phyloP scores from a whole-genome alignment of 2,113 vertebrate species.

The Hipposideros armiger region DNA sequence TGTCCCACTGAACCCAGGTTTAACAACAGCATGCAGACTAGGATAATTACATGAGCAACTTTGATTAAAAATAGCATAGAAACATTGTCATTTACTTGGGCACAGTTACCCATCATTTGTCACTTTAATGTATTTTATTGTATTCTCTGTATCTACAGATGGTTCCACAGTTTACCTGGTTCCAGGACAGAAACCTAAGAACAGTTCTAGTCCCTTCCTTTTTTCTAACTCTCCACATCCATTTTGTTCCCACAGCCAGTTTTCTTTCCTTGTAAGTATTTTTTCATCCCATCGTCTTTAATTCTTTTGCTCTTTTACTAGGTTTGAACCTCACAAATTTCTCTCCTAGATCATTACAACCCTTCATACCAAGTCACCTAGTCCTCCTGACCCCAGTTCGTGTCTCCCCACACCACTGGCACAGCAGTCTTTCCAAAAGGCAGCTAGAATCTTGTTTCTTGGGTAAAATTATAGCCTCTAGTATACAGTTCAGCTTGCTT shows the following conservation, averaged over 20 bases:
- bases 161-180: neutral
- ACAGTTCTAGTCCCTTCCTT: neutral
- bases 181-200: neutral
- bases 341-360: neutral
- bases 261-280: constrained; percentile 1
- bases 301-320: neutral
- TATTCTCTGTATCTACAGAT: neutral
- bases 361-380: neutral
- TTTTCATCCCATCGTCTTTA: neutral
- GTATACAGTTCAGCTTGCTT: neutral
- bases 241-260: neutral
- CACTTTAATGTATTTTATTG: neutral
- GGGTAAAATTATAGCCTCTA: neutral
- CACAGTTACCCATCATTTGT: neutral
- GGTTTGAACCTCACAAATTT: neutral
- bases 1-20: neutral
- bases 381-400: neutral
- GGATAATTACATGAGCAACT: neutral
- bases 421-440: neutral
- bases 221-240: neutral
- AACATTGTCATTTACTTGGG: constrained; percentile 31
- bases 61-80: neutral
- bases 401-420: neutral
- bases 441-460: constrained; percentile 43
- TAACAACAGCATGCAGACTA: neutral